A percentile compares a stretch with the other conserved stretches of the same genome.
phyloP scores from a whole-genome alignment of 1,140 invertebrate genomes.

The Eupristina koningsbergeri region DNA sequence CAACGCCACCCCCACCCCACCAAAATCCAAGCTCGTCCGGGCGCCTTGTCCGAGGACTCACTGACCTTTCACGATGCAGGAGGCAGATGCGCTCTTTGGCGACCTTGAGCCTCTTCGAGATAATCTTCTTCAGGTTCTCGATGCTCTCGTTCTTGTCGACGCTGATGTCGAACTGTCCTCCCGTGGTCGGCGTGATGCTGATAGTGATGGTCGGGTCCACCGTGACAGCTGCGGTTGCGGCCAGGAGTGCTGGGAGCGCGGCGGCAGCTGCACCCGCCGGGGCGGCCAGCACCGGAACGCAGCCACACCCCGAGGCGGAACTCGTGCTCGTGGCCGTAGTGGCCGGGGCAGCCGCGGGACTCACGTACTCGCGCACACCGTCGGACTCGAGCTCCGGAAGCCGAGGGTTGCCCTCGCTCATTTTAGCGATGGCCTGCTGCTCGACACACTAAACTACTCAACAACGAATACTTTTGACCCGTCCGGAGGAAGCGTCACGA shows the following conservation, averaged over 20 bases:
- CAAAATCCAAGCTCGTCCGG: too few species aligned
- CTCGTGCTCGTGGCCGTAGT: neutral
- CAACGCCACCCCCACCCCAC: too few species aligned
- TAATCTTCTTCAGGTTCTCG: slow-evolving; percentile 90
- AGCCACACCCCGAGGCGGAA: slow-evolving; percentile 75
- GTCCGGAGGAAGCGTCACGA: neutral
- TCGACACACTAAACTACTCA: neutral
- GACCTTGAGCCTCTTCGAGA: slow-evolving; percentile 93
- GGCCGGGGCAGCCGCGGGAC: slow-evolving; percentile 4
- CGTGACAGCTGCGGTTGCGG: slow-evolving; percentile 70
- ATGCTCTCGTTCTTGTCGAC: slow-evolving; percentile 86
- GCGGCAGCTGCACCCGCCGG: neutral
- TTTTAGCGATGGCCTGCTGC: neutral
- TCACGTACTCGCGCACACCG: slow-evolving; percentile 20
- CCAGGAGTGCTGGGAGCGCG: slow-evolving; percentile 70
- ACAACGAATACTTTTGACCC: neutral
- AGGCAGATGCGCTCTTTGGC: slow-evolving; percentile 93
- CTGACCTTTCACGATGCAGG: slow-evolving; percentile 91
- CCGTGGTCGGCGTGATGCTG: slow-evolving; percentile 90
- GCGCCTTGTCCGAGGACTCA: too few species aligned
- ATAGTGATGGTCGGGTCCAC: slow-evolving; percentile 81
- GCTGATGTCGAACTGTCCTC: slow-evolving; percentile 88
- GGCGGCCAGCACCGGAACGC: slow-evolving; percentile 51
- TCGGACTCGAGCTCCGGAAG: slow-evolving; percentile 41
- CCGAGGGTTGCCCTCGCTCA: slow-evolving; percentile 43